A percentile compares a stretch with the other conserved stretches of the same genome.
Conservation (phyloP, 1,140 invertebrate genomes). For the Zaprionus kolodkinae region DNA sequence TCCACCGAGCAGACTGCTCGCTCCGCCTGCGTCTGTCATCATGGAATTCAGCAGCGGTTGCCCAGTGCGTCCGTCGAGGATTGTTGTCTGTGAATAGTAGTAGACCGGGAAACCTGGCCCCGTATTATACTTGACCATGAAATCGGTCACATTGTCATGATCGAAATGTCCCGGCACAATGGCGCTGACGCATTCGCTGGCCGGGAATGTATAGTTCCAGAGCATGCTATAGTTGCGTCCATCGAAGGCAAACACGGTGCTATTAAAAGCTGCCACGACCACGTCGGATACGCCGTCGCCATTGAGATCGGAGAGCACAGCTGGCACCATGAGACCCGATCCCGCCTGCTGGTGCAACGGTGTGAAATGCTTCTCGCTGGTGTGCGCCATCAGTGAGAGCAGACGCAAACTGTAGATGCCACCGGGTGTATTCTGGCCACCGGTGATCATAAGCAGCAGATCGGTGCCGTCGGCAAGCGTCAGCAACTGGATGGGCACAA, state of each 20-base stretch:
- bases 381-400: slow-evolving; percentile 77
- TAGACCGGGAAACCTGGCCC: slow-evolving; percentile 91
- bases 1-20: slow-evolving; percentile 85
- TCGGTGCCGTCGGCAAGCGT: slow-evolving; percentile 79
- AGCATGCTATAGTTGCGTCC: slow-evolving; percentile 88
- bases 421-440: slow-evolving; percentile 89
- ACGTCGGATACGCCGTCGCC: slow-evolving; percentile 91
- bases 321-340: slow-evolving; percentile 87
- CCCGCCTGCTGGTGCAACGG: slow-evolving; percentile 63
- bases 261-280: slow-evolving; percentile 89
- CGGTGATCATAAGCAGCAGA: slow-evolving; percentile 88
- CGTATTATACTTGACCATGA: slow-evolving; percentile 91
- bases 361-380: slow-evolving; percentile 80
- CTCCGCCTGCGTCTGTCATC: slow-evolving; percentile 89
- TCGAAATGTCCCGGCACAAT: slow-evolving; percentile 93
- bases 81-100: slow-evolving; percentile 90
- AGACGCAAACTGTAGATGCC: slow-evolving; percentile 89
- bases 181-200: slow-evolving; percentile 88
- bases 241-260: slow-evolving; percentile 90
- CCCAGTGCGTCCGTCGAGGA: slow-evolving; percentile 89
- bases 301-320: slow-evolving; percentile 91
- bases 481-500: slow-evolving; percentile 86
- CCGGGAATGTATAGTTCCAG: slow-evolving; percentile 90
- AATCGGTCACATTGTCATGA: slow-evolving; percentile 92
- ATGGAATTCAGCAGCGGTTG: slow-evolving; percentile 87